Conservation (phyloP, 2,888 invertebrate genomes). For the Sphaeridia pumilis region DNA sequence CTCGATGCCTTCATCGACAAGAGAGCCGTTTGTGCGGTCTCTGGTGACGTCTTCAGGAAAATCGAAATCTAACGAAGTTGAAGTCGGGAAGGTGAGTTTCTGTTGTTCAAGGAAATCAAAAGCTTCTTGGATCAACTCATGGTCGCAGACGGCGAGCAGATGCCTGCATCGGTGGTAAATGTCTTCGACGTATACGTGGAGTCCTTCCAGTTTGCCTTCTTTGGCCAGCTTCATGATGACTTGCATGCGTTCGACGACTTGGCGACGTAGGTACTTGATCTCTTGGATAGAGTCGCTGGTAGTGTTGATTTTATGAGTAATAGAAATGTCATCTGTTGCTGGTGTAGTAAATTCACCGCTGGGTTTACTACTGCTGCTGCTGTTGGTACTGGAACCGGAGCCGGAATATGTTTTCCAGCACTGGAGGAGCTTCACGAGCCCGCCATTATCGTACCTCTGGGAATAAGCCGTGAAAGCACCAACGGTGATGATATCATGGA, state of each 20-base stretch:
- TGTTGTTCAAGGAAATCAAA: constrained; percentile 69
- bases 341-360: too few species aligned
- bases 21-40: too few species aligned
- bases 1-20: constrained; percentile 35
- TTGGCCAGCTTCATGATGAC: constrained; percentile 60
- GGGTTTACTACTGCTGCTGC: too few species aligned
- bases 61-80: constrained; percentile 25
- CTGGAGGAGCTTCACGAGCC: constrained; percentile 72
- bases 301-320: constrained; percentile 59
- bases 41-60: constrained; percentile 7
- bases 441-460: constrained; percentile 71
- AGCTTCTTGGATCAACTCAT: constrained; percentile 71
- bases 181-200: constrained; percentile 63
- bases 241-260: constrained; percentile 65
- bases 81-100: constrained; percentile 43
- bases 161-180: constrained; percentile 67
- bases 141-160: constrained; percentile 72
- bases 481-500: constrained; percentile 77
- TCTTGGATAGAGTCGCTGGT: constrained; percentile 67
- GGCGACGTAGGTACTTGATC: constrained; percentile 60
- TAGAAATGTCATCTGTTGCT: too few species aligned
- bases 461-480: constrained; percentile 86
- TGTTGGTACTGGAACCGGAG: constrained; percentile 41
- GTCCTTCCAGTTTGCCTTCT: constrained; percentile 58
- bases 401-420: constrained; percentile 65